Evolutionary conservation across 2,113 vertebrate species (phyloP).

Genomic region (Ornithorhynchus anatinus): DNA sequence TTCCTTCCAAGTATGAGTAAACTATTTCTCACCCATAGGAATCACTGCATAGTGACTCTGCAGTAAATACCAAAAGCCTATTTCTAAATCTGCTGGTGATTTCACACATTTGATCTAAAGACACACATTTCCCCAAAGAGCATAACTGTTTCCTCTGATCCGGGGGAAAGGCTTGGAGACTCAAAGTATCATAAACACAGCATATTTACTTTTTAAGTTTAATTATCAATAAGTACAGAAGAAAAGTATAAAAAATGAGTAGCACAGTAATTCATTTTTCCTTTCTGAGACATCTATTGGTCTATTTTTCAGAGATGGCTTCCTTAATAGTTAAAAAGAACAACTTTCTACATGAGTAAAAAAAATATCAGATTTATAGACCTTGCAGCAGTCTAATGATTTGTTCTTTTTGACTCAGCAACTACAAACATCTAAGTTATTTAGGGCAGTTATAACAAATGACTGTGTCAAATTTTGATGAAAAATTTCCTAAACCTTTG

Average conservation of each 20-base stretch:
- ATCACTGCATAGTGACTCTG: background rate
- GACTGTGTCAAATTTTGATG: conserved; percentile 27
- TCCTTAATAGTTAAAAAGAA: no score
- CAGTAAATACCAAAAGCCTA: conserved; percentile 8
- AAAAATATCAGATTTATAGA: conserved; percentile 34
- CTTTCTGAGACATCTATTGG: no score
- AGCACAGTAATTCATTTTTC: no score
- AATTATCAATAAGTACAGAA: background rate
- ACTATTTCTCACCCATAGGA: background rate
- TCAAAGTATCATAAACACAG: background rate
- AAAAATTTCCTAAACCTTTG: conserved; percentile 32
- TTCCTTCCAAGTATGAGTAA: background rate
- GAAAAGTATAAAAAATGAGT: background rate
- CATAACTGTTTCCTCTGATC: background rate
- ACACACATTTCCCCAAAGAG: background rate
- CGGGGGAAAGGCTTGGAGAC: conserved; percentile 21
- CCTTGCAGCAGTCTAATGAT: background rate
- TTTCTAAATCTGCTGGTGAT: conserved; percentile 6
- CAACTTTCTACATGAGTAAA: conserved; percentile 20
- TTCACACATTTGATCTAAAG: background rate
- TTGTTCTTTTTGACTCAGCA: conserved; percentile 44
- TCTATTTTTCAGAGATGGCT: conserved; percentile 2
- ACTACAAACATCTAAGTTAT: conserved; percentile 36
- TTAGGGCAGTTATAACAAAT: conserved; percentile 39
- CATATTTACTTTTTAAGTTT: conserved; percentile 2